Base-by-base conservation (phyloP, 2,797 vertebrate species). In the Chaenodraco wilsoni region DNA sequence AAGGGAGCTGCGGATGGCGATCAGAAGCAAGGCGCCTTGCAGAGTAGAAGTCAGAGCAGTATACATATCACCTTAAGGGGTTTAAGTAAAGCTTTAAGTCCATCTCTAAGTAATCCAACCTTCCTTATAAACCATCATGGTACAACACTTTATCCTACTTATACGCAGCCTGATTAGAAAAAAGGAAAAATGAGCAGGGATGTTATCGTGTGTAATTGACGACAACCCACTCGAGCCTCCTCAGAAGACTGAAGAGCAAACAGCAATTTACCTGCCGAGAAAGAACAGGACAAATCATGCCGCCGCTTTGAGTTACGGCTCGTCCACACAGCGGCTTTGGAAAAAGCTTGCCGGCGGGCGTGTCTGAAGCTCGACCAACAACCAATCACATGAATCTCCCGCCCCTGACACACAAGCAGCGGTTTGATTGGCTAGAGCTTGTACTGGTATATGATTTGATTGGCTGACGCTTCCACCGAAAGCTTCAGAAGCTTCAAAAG, bases 61-160 rank as follows among this genome's bases (percentile, higher is more conserved):
- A 81, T 83, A 87, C 87, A 90, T 89, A 89, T 80, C 87, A 87
- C 84, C 77, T 85, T 87, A 87, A 90, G 69, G 76, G 78, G 74
- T 87, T 90, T 89, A 85, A 37, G 70, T 85, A 84, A 88, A 65
- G 37, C 72, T 82, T 57, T 48, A 76, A 84, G 67, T 75, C 74
- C 61, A 65, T 86, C 79, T 88, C 75, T 83, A 74, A 88, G 81
- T 88, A 80, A 88, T 84, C 81, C 77, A 81, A 89, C 84, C 84
- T 84, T n/a, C 63, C 56, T 65, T 37, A 82, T 75, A 60, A 76
- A 15, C 60, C 73, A 51, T 77, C 19, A 37, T 37, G 8, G 33
- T 37, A 37, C 33, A 37, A 37, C 72, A 65, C 60, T 1, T 46
- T 69, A 13, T 64, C 10, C 27, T 15, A 68, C 67, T 41, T 44